A percentile compares a stretch with the other conserved stretches of the same genome.
Evolutionary conservation across 2,888 invertebrate genomes (phyloP).

Genomic region (Hyppa rectilinea): DNA sequence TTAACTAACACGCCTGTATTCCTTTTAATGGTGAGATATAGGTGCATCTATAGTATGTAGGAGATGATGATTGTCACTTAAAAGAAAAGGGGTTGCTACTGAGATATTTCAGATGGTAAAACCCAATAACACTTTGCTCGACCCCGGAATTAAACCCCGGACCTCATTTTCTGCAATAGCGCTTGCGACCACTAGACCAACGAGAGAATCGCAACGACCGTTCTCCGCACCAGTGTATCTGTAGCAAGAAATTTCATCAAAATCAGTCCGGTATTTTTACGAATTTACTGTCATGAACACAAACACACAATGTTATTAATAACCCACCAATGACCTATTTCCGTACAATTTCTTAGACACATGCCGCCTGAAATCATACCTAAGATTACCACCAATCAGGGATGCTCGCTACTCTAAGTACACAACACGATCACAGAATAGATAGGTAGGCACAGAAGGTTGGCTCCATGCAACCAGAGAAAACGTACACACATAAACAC

Average conservation of each 20-base stretch:
- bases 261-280: background rate
- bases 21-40: too few species aligned
- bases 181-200: too few species aligned
- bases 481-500: background rate
- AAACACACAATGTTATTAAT: background rate
- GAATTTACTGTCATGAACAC: background rate
- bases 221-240: background rate
- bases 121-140: too few species aligned
- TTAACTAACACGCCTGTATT: too few species aligned
- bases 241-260: background rate
- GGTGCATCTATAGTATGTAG: too few species aligned
- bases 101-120: too few species aligned
- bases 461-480: background rate
- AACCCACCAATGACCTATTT: slow-evolving; percentile 2
- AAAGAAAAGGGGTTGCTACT: too few species aligned
- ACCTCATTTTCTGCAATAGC: too few species aligned
- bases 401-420: slow-evolving; percentile 27
- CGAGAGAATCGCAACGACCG: too few species aligned
- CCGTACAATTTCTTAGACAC: slow-evolving; percentile 9
- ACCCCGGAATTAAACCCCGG: too few species aligned
- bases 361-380: slow-evolving; percentile 18
- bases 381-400: slow-evolving; percentile 52
- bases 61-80: too few species aligned
- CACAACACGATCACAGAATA: slow-evolving; percentile 11
- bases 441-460: background rate